These are phyloP conservation scores for Hippocampus kuda DNA, from an alignment of 2,797 vertebrate genomes.

Conservation along the genomic window DNA sequence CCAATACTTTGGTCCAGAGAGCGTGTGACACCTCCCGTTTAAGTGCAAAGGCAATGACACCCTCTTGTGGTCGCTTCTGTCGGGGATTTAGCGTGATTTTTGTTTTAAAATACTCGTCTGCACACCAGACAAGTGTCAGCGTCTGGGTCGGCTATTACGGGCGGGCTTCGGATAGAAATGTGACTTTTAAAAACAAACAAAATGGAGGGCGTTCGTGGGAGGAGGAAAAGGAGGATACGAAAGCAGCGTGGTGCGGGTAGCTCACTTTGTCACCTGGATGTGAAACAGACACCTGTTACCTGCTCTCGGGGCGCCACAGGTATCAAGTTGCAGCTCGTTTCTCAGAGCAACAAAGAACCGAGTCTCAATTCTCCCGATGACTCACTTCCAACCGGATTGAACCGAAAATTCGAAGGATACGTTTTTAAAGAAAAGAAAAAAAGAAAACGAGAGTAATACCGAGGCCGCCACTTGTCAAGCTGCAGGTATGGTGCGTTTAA, in stretches of 20 bases:
- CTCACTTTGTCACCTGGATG: constrained; percentile 40
- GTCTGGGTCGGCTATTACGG: neutral
- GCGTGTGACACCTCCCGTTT: neutral
- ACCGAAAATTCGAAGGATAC: neutral
- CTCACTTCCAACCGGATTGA: neutral
- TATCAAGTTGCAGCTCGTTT: constrained; percentile 29
- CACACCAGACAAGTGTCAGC: too few relatives aligned
- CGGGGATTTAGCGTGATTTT: constrained; percentile 5
- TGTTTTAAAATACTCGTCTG: neutral
- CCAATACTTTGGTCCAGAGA: too few relatives aligned
- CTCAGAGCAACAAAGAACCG: neutral
- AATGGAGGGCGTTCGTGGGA: neutral
- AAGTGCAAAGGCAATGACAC: constrained; percentile 36
- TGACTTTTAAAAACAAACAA: neutral
- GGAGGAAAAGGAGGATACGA: constrained; percentile 10
- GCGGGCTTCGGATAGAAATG: neutral
- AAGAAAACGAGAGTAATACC: neutral
- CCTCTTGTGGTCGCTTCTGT: constrained; percentile 47
- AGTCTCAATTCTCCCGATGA: neutral
- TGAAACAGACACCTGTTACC: constrained; percentile 52
- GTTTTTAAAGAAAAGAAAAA: neutral
- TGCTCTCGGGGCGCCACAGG: neutral
- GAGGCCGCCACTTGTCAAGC: constrained; percentile 6
- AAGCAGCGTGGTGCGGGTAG: constrained; percentile 14
- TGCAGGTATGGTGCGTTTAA: constrained; percentile 27